Conservation (phyloP, 2,797 vertebrate genomes). For the Bryconaethiops microstoma region DNA sequence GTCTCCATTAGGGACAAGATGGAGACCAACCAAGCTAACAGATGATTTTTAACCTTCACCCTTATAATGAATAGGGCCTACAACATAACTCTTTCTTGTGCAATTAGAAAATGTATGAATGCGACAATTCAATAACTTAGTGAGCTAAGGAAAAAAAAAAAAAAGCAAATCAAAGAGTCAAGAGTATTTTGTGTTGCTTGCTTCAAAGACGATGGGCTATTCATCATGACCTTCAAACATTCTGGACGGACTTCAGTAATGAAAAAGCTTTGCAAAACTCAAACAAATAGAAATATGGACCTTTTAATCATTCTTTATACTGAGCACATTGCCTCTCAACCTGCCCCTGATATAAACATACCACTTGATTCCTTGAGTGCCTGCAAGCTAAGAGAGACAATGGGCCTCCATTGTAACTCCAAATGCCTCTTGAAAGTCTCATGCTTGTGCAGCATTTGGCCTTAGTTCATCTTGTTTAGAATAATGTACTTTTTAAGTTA, state of each 20-base stretch:
- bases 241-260: constrained; percentile 1
- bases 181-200: constrained; percentile 16
- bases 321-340: constrained; percentile 6
- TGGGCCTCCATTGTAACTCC: constrained; percentile 6
- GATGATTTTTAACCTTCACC: not conserved
- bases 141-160: not conserved
- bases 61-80: not conserved
- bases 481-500: not conserved
- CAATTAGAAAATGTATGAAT: not conserved
- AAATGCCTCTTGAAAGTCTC: constrained; percentile 23
- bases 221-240: constrained; percentile 8
- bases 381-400: constrained; percentile 23
- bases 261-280: constrained; percentile 2
- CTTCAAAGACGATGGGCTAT: constrained; percentile 15
- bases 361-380: constrained; percentile 20
- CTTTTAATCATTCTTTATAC: constrained; percentile 16
- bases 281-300: constrained; percentile 22
- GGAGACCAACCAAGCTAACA: not conserved
- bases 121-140: constrained; percentile 8
- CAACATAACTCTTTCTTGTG: not conserved
- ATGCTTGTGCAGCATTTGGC: not conserved
- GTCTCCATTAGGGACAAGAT: not conserved
- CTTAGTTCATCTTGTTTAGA: constrained; percentile 1
- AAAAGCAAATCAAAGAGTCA: constrained; percentile 3
- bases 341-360: not conserved